These are phyloP conservation scores for Mythimna loreyi DNA, from an alignment of 2,888 invertebrate species.

Conservation along the genomic window DNA sequence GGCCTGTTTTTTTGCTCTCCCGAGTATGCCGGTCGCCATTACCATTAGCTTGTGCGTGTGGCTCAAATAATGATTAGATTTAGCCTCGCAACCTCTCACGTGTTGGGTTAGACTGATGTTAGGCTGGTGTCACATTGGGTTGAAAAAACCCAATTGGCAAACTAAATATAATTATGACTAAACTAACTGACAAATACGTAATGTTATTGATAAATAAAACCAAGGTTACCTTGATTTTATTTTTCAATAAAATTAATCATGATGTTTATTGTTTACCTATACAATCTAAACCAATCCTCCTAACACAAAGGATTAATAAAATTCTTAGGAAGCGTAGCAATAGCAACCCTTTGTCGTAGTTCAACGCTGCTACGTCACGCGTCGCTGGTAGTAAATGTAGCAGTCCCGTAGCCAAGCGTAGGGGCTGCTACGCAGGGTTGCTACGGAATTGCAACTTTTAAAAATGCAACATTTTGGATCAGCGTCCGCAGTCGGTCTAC, in stretches of 20 bases:
- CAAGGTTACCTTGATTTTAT: too few relatives aligned
- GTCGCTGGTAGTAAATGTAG: neutral
- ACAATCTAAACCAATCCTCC: too few relatives aligned
- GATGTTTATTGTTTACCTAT: too few relatives aligned
- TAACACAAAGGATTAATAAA: too few relatives aligned
- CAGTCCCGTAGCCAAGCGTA: conserved; percentile 3
- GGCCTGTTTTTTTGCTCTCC: conserved; percentile 80
- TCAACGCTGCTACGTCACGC: conserved; percentile 1
- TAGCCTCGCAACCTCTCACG: conserved; percentile 56
- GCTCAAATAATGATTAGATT: conserved; percentile 73
- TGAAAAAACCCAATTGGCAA: neutral
- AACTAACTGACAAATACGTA: too few relatives aligned
- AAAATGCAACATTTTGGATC: neutral
- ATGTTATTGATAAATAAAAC: too few relatives aligned
- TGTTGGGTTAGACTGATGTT: conserved; percentile 38
- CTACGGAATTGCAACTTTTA: neutral
- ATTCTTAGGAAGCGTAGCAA: too few relatives aligned
- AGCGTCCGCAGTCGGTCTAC: neutral
- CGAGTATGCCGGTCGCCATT: conserved; percentile 75
- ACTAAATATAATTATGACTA: neutral
- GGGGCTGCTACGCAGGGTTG: conserved; percentile 20
- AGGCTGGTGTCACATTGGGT: conserved; percentile 27
- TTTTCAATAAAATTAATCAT: too few relatives aligned
- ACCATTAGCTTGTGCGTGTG: conserved; percentile 72
- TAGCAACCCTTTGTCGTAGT: neutral